Conservation (phyloP, 2,113 vertebrate genomes). For the Tragelaphus buxtoni region DNA sequence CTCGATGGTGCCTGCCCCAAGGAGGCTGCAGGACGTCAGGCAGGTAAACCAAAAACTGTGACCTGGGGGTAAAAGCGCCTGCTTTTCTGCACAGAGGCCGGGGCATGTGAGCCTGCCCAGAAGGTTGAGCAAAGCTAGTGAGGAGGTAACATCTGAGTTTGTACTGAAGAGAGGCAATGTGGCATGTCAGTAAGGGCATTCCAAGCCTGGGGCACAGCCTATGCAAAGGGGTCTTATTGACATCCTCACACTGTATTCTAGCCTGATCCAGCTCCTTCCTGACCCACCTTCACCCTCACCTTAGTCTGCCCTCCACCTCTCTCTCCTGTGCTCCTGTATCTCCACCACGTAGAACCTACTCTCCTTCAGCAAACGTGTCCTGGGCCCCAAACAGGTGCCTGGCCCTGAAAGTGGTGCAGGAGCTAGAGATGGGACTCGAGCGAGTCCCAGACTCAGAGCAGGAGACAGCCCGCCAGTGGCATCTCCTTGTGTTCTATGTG, state of each 20-base stretch:
- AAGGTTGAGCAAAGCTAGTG: neutral
- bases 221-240: neutral
- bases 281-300: neutral
- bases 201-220: neutral
- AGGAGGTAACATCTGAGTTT: neutral
- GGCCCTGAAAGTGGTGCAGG: neutral
- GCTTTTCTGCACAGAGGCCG: neutral
- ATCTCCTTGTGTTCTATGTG: neutral
- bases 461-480: rapidly evolving
- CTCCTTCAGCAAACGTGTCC: neutral
- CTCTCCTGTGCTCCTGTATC: neutral
- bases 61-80: neutral
- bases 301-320: neutral
- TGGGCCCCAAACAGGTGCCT: neutral
- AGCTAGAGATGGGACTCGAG: neutral
- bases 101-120: neutral
- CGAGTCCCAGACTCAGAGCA: too few species aligned
- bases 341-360: neutral
- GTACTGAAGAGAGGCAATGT: neutral
- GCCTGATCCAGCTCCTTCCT: neutral
- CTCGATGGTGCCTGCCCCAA: neutral
- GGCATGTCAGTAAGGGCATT: too few species aligned
- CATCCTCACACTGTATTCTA: neutral
- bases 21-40: neutral
- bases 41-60: neutral